Conservation (phyloP, 2,888 invertebrate species). For the Enchytraeus crypticus region DNA sequence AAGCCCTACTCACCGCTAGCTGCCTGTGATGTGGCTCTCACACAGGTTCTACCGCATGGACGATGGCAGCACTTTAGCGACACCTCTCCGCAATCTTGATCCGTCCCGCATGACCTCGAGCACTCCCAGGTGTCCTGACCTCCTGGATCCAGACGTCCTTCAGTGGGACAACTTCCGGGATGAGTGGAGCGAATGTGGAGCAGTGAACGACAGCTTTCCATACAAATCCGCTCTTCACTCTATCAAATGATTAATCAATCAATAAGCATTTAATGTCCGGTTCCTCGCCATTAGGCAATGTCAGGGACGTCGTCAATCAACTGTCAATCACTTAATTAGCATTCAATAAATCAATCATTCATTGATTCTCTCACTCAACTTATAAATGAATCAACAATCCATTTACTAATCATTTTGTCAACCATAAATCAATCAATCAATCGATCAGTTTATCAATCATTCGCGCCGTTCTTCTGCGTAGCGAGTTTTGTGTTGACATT, state of each 20-base stretch:
- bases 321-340: no score
- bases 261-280: no score
- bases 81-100: neutral
- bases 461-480: no score
- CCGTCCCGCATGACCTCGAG: neutral
- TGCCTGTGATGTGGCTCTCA: neutral
- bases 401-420: no score
- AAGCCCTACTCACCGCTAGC: neutral
- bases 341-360: no score
- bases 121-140: neutral
- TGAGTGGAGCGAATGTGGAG: slow-evolving; percentile 35
- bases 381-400: no score
- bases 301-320: no score
- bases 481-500: no score
- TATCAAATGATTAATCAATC: neutral
- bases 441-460: no score
- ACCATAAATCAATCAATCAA: no score
- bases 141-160: neutral
- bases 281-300: no score
- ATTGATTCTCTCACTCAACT: no score
- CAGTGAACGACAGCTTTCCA: slow-evolving; percentile 41
- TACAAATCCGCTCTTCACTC: neutral
- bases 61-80: neutral
- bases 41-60: neutral
- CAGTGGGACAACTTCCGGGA: slow-evolving; percentile 43